Conservation (phyloP, 2,797 vertebrate genomes). For the Acrossocheilus wenchowensis region DNA sequence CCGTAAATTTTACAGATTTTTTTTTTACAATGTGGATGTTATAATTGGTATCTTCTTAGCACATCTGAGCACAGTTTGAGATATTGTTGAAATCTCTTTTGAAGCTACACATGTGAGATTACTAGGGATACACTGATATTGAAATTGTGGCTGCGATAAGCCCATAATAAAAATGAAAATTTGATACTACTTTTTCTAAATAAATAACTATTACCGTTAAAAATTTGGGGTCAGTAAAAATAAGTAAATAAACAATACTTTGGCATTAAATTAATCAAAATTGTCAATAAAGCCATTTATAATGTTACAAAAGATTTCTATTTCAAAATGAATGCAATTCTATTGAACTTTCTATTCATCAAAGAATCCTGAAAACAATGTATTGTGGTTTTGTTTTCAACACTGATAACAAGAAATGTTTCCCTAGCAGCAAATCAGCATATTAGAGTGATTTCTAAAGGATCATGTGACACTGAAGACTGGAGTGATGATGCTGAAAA, state of each 20-base stretch:
- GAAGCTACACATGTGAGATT: background rate
- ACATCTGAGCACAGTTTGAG: background rate
- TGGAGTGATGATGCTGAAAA: background rate
- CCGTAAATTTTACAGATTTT: too few species aligned
- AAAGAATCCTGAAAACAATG: background rate
- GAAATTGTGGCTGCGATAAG: background rate
- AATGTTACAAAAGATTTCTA: background rate
- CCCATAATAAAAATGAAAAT: background rate
- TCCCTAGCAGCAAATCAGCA: background rate
- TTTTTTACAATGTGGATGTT: background rate
- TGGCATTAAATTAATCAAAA: background rate
- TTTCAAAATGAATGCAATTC: background rate
- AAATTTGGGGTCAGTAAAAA: too few species aligned
- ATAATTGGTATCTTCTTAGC: background rate
- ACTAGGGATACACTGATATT: background rate
- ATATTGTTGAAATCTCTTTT: background rate
- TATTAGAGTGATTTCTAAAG: background rate
- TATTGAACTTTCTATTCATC: background rate
- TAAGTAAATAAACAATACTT: background rate
- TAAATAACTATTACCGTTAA: background rate
- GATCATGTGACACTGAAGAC: background rate
- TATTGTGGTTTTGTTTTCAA: background rate
- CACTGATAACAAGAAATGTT: background rate
- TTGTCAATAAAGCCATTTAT: background rate
- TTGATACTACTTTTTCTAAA: background rate